phyloP scores from a whole-genome alignment of 53 echinoderm and acorn worm species.

The Henricia sp. region DNA sequence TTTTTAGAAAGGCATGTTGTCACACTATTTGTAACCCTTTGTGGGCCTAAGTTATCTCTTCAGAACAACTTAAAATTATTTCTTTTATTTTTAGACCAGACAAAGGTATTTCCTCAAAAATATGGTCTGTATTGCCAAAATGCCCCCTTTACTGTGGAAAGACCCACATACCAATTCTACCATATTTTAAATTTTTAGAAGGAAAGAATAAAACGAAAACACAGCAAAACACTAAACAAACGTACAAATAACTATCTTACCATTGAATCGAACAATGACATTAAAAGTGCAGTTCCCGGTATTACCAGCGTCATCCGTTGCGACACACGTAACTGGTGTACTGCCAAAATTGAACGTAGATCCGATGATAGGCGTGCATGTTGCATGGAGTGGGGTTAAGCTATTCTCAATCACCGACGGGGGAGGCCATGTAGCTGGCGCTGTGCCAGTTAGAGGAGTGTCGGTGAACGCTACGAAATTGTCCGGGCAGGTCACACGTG shows the following conservation, averaged over 20 bases:
- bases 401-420: background rate
- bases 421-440: background rate
- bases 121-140: too few species aligned
- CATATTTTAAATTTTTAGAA: too few species aligned
- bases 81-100: too few species aligned
- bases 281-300: constrained; percentile 25
- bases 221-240: too few species aligned
- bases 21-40: too few species aligned
- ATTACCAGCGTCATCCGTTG: constrained; percentile 36
- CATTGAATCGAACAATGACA: constrained; percentile 22
- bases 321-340: constrained; percentile 9
- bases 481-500: constrained; percentile 10
- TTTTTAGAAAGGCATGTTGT: too few species aligned
- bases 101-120: too few species aligned
- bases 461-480: background rate
- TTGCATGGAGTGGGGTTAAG: background rate
- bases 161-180: too few species aligned
- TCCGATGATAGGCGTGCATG: background rate
- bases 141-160: too few species aligned
- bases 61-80: too few species aligned
- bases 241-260: background rate
- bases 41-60: too few species aligned
- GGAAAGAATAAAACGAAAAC: too few species aligned
- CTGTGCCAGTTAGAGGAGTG: background rate
- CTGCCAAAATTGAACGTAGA: background rate